Base-by-base conservation (phyloP, 2,888 invertebrate species). In the Apamea crenata region DNA sequence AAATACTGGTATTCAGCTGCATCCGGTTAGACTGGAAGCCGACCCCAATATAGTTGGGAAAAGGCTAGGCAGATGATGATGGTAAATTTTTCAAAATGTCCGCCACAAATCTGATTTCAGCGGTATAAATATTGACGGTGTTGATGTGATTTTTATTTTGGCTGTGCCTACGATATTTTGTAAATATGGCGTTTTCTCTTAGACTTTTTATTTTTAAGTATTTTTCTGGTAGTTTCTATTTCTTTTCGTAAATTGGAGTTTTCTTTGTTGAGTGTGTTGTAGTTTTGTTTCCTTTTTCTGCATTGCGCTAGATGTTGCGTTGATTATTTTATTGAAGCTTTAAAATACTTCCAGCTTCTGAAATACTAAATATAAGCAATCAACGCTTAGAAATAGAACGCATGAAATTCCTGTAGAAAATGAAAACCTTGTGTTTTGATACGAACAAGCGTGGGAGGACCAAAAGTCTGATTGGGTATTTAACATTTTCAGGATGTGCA, bases 401-500 rank as follows among this genome's bases (percentile, higher is more conserved):
- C 82, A 85, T 87, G 82, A 36, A 73, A 72, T 73, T 61, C 21
- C 40, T 66, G 76, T 86, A 87, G 76, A 68, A 72, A 66, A 29
- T 36, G 40, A 36, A 47, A 66, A 18, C 47, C 18, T 36, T 36
- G 25, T 72, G 74, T 70, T 67, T 68, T 71, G 32, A 0, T 69
- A 47, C 21, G 10, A 21, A 36, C 10, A 32, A 72, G 21, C 16
- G 5, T 36, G 7, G 32, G 50, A 77, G 25, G 53, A 21, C 1
- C 25, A 50, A n/a, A 21, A 29, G 21, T 50, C 40, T 70, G n/a
- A 80, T 47, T 18, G 1, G 47, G 18, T 36, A 3, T 65, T 75
- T 65, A 8, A 69, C 14, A 32, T 67, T 88, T 88, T 29, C 93
- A 96, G 96, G 96, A 96, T 89, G 92, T 92, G 91, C 96, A 96